phyloP scores from a whole-genome alignment of 2,888 invertebrate species.

The Cheiracanthium punctorium region DNA sequence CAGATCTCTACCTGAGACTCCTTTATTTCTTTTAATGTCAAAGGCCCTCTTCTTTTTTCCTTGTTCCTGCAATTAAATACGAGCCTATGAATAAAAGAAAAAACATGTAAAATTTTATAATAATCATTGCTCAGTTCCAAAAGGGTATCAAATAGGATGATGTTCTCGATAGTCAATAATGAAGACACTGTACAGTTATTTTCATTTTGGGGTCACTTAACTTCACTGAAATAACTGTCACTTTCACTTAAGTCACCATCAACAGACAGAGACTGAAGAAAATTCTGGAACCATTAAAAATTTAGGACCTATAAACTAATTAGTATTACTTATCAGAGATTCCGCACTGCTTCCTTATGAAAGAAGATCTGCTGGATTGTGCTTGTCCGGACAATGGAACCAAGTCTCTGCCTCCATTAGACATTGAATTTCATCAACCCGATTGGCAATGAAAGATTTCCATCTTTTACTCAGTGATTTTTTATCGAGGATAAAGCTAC shows the following conservation, averaged over 20 bases:
- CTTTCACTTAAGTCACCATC: no score
- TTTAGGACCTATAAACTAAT: neutral
- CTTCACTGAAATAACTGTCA: no score
- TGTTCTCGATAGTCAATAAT: no score
- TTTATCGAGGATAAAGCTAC: constrained; percentile 15
- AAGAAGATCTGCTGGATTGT: neutral
- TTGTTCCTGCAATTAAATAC: neutral
- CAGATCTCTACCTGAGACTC: neutral
- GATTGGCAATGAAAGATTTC: constrained; percentile 11
- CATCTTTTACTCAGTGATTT: neutral
- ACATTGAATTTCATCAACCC: neutral
- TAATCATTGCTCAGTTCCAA: neutral
- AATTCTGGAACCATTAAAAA: neutral
- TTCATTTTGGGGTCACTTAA: no score
- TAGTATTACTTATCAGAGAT: neutral
- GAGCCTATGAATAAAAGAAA: neutral
- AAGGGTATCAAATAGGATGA: no score
- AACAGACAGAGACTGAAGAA: no score
- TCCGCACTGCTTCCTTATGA: no score
- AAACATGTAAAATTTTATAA: no score
- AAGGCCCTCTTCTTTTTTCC: neutral
- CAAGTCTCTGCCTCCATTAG: constrained; percentile 10
- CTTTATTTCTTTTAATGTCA: neutral
- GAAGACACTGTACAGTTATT: no score
- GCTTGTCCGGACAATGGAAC: neutral